Evolutionary conservation across 2,113 vertebrate species (phyloP).

Genomic region (Murina feae): DNA sequence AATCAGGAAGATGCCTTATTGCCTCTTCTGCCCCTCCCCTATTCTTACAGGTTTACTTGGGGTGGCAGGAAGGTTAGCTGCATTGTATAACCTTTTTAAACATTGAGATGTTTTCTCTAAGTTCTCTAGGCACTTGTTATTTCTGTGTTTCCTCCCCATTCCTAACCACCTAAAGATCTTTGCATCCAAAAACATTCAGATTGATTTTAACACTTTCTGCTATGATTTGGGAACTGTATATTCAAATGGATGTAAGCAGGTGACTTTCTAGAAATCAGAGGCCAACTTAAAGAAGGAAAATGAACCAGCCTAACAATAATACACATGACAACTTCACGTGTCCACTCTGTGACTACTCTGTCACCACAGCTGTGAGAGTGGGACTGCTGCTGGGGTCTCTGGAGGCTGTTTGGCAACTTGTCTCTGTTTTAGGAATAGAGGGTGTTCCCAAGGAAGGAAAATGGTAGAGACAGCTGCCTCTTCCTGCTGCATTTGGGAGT

Average conservation of each 20-base stretch:
- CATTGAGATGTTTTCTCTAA: not conserved
- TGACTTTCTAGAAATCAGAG: not conserved
- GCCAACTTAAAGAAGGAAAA: not conserved
- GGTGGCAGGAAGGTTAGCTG: not conserved
- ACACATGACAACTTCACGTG: not conserved
- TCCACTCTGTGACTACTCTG: not conserved
- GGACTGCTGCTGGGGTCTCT: not conserved
- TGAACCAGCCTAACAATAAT: not conserved
- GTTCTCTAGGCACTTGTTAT: not conserved
- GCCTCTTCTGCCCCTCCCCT: not conserved
- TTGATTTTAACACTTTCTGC: slow-evolving; percentile 18
- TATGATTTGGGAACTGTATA: not conserved
- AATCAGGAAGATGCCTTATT: not conserved
- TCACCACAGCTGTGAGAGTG: accelerated
- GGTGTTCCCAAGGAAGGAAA: not conserved
- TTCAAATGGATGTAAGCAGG: not conserved
- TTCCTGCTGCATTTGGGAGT: not conserved
- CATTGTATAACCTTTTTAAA: not conserved
- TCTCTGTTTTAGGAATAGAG: not conserved
- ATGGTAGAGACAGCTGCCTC: not conserved
- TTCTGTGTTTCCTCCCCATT: not conserved
- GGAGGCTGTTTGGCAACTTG: not conserved
- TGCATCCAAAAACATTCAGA: not conserved
- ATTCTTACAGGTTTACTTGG: not conserved
- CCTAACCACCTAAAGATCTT: not conserved